These are phyloP conservation scores for Oreochromis niloticus DNA, from an alignment of 2,113 vertebrate genomes.

Conservation along the genomic window DNA sequence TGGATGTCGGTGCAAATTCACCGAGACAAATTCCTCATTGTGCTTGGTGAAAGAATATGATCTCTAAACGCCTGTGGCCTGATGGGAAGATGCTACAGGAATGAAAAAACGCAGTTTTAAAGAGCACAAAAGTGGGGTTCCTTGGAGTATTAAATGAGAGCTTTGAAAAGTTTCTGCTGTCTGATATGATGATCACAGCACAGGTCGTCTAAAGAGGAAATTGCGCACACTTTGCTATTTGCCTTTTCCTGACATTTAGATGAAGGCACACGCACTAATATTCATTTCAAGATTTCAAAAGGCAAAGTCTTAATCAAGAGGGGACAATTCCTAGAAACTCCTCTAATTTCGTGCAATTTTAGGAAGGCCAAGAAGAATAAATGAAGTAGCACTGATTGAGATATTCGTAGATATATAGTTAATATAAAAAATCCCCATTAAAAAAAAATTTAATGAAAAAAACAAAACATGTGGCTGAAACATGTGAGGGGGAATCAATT, in stretches of 20 bases:
- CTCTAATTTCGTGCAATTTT: background rate
- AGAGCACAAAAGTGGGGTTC: background rate
- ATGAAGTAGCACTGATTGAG: background rate
- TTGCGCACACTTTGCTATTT: background rate
- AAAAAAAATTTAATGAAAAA: background rate
- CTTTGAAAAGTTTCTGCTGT: background rate
- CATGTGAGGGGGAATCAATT: constrained; percentile 8
- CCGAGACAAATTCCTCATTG: constrained; percentile 40
- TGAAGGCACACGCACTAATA: background rate
- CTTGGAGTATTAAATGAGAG: background rate
- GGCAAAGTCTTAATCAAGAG: background rate
- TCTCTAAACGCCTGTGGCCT: background rate
- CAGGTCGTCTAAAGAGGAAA: background rate
- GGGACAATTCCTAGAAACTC: background rate
- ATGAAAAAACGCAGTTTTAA: background rate
- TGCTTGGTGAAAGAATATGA: background rate
- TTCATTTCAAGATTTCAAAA: background rate
- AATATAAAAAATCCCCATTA: background rate
- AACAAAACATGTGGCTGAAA: background rate
- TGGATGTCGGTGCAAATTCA: constrained; percentile 29
- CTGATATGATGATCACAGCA: background rate
- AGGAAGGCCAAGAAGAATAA: background rate
- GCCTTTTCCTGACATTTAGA: background rate
- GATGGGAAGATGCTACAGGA: background rate
- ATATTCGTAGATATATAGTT: background rate